A percentile compares a stretch with the other conserved stretches of the same genome.
Conservation (phyloP, 1,140 invertebrate genomes). For the Ptiloglossa arizonensis region DNA sequence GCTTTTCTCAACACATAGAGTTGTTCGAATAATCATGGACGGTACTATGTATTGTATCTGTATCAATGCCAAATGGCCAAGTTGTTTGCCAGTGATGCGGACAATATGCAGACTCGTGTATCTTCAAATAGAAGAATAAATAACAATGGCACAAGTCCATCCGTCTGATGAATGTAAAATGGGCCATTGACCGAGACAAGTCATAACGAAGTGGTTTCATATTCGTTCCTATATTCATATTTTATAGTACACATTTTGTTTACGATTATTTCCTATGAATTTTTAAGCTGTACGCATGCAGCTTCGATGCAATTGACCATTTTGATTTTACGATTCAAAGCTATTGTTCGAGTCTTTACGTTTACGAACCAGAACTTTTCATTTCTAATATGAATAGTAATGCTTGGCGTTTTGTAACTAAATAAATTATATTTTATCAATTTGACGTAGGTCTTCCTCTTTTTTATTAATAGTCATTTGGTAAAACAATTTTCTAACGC, state of each 20-base stretch:
- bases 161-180: constrained; percentile 43
- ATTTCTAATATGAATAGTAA: too few species aligned
- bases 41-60: constrained; percentile 11
- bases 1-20: background rate
- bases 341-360: too few species aligned
- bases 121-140: constrained; percentile 48
- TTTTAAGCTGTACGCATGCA: background rate
- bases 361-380: too few species aligned
- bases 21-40: background rate
- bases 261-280: background rate
- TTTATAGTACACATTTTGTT: background rate
- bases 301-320: too few species aligned
- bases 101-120: constrained; percentile 23
- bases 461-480: too few species aligned
- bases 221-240: background rate
- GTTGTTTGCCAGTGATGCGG: constrained; percentile 19
- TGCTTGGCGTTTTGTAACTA: too few species aligned
- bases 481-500: too few species aligned
- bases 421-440: too few species aligned
- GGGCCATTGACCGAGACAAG: constrained; percentile 12
- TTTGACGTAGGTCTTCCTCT: too few species aligned
- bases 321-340: too few species aligned
- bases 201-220: constrained; percentile 23
- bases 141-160: constrained; percentile 50
- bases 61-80: constrained; percentile 39